A percentile compares a stretch with the other conserved stretches of the same genome.
Evolutionary conservation across 2,888 invertebrate genomes (phyloP).

Genomic region (Nineta flava): DNA sequence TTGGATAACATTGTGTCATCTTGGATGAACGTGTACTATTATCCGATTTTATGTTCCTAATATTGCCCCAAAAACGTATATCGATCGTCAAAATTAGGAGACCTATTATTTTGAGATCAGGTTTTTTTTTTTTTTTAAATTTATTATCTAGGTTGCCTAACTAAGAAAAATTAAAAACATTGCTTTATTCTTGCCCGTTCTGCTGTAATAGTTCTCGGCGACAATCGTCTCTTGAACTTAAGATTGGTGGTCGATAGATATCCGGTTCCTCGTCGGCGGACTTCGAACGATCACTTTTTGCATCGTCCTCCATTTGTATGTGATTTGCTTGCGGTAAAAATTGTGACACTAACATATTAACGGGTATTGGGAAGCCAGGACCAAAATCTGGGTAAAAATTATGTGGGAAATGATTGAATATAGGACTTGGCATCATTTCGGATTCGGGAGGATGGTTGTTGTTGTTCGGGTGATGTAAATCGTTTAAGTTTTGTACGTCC

Average conservation of each 20-base stretch:
- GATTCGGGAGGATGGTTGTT: conserved; percentile 34
- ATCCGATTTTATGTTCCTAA: conserved; percentile 14
- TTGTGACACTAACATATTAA: conserved; percentile 72
- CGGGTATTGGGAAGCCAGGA: conserved; percentile 63
- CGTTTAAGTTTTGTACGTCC: conserved; percentile 21
- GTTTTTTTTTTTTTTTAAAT: not conserved
- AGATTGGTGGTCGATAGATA: conserved; percentile 33
- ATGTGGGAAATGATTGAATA: conserved; percentile 63
- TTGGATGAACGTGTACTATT: not conserved
- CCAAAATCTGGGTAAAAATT: conserved; percentile 72
- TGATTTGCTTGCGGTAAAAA: conserved; percentile 54
- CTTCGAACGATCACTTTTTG: conserved; percentile 42
- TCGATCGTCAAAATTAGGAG: conserved; percentile 1
- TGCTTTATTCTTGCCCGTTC: conserved; percentile 58
- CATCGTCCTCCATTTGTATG: conserved; percentile 40
- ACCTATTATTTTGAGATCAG: conserved; percentile 1
- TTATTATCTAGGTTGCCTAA: not conserved
- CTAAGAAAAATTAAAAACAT: not conserved
- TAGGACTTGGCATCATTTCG: conserved; percentile 41
- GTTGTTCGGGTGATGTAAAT: not conserved
- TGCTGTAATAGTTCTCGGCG: conserved; percentile 53
- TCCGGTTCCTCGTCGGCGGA: conserved; percentile 25
- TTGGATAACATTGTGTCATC: not conserved
- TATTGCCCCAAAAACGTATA: conserved; percentile 22
- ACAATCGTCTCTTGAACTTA: conserved; percentile 35